phyloP scores from a whole-genome alignment of 1,140 invertebrate genomes.

The Drosophila prosaltans region DNA sequence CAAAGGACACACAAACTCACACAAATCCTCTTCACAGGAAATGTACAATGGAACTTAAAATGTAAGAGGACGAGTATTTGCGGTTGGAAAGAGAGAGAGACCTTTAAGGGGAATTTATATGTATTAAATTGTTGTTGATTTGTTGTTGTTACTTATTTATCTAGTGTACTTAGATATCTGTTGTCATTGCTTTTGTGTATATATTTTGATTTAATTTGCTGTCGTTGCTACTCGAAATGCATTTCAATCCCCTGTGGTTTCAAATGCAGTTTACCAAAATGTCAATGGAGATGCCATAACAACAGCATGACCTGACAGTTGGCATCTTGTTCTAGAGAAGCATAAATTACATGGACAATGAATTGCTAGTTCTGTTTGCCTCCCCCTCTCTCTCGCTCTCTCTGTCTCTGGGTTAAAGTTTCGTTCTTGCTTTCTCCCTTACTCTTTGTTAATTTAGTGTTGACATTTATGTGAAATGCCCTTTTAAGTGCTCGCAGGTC shows the following conservation, averaged over 20 bases:
- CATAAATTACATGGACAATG: slow-evolving; percentile 51
- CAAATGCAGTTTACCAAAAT: slow-evolving; percentile 60
- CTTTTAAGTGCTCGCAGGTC: slow-evolving; percentile 51
- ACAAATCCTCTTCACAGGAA: slow-evolving; percentile 45
- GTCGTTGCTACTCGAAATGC: slow-evolving; percentile 51
- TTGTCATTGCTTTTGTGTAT: slow-evolving; percentile 45
- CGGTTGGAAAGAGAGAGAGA: slow-evolving; percentile 13
- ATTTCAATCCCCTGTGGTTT: slow-evolving; percentile 34
- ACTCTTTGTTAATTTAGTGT: slow-evolving; percentile 64
- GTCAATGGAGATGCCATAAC: slow-evolving; percentile 55
- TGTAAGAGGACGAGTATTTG: slow-evolving; percentile 52
- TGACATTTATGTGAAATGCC: slow-evolving; percentile 71
- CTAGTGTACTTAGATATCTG: slow-evolving; percentile 42
- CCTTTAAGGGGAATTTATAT: slow-evolving; percentile 24
- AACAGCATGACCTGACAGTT: slow-evolving; percentile 63
- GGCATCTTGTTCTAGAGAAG: slow-evolving; percentile 20
- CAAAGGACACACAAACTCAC: slow-evolving; percentile 30
- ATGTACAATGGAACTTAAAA: slow-evolving; percentile 25
- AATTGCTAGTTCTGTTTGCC: too few relatives aligned
- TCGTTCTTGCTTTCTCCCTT: not conserved
- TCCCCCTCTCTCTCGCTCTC: not conserved
- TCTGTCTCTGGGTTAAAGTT: not conserved
- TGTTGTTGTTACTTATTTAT: slow-evolving; percentile 46
- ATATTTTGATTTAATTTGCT: slow-evolving; percentile 76
- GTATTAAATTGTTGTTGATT: slow-evolving; percentile 14